phyloP scores from a whole-genome alignment of 2,797 vertebrate species.

The Amniataba percoides region DNA sequence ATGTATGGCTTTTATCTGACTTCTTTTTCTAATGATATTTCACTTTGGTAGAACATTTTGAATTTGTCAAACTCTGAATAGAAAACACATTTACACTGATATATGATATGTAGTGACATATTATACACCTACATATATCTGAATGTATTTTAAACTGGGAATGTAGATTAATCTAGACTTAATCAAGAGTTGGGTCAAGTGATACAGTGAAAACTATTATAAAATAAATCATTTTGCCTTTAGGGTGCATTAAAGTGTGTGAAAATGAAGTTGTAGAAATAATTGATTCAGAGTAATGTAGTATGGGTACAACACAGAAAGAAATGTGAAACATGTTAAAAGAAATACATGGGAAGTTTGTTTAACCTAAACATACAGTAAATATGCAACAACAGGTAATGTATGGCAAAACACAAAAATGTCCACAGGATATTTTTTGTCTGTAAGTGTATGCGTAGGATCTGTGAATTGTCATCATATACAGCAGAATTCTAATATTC shows the following conservation, averaged over 20 bases:
- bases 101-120: background rate
- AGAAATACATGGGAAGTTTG: background rate
- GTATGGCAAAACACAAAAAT: background rate
- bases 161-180: background rate
- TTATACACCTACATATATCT: background rate
- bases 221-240: background rate
- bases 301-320: background rate
- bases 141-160: constrained; percentile 10
- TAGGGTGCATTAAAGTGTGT: background rate
- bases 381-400: constrained; percentile 2
- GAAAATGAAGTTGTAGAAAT: background rate
- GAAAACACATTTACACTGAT: background rate
- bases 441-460: background rate
- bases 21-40: constrained; percentile 45
- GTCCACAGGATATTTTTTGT: background rate
- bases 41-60: constrained; percentile 61
- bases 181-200: background rate
- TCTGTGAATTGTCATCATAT: background rate
- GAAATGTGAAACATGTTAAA: background rate
- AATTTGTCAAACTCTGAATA: constrained; percentile 11
- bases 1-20: constrained; percentile 53
- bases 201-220: background rate
- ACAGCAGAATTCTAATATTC: background rate
- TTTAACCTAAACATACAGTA: background rate
- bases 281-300: background rate